phyloP scores from a whole-genome alignment of 2,797 vertebrate genomes.

The Threskiornis aethiopicus region DNA sequence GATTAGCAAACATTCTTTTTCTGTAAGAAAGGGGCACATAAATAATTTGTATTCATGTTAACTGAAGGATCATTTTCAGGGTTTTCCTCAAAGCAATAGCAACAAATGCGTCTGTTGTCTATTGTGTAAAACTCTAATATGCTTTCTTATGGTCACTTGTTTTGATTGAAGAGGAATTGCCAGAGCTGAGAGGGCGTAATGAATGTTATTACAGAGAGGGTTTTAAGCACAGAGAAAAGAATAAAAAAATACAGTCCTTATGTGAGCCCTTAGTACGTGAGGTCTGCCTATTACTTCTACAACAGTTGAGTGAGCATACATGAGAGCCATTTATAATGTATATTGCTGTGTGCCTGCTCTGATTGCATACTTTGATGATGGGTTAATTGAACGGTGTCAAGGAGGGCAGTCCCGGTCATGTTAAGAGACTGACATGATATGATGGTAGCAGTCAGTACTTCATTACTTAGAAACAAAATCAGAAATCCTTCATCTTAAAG shows the following conservation, averaged over 20 bases:
- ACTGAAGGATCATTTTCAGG: background rate
- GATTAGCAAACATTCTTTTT: background rate
- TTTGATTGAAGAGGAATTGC: conserved; percentile 64
- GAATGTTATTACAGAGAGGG: background rate
- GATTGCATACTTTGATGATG: conserved; percentile 26
- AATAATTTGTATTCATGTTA: background rate
- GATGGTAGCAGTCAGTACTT: conserved; percentile 8
- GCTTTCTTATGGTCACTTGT: conserved; percentile 43
- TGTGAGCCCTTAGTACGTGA: background rate
- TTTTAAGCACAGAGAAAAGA: conserved; percentile 21
- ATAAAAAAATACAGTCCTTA: background rate
- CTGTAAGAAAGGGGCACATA: background rate
- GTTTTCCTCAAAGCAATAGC: background rate
- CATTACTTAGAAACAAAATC: conserved; percentile 42
- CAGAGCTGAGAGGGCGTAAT: conserved; percentile 12
- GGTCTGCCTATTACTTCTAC: conserved; percentile 2
- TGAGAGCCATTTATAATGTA: conserved; percentile 41
- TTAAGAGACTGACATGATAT: background rate
- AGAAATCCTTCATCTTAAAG: conserved; percentile 1
- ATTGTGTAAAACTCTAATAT: background rate
- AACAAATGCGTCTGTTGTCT: background rate
- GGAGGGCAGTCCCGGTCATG: background rate
- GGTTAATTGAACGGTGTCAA: conserved; percentile 67
- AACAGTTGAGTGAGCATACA: conserved; percentile 32
- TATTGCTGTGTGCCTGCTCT: background rate